phyloP scores from a whole-genome alignment of 1,140 invertebrate genomes.

The Alviniconcha marisindica region DNA sequence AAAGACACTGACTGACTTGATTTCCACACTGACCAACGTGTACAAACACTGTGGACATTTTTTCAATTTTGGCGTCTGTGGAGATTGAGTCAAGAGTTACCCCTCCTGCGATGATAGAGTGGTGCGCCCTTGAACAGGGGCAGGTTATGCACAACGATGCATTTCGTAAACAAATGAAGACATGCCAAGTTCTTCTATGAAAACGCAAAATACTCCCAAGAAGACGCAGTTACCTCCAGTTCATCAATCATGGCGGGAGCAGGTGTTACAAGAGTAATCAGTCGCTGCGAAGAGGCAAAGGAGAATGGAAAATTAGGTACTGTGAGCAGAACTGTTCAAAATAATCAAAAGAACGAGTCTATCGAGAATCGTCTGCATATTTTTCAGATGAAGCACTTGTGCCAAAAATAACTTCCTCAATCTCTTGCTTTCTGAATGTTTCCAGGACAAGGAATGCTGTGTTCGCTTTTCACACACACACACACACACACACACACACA shows the following conservation, averaged over 20 bases:
- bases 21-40: slow-evolving; percentile 72
- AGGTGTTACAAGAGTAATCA: slow-evolving; percentile 46
- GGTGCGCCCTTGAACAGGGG: background rate
- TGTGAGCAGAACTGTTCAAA: too few relatives aligned
- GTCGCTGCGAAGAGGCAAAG: slow-evolving; percentile 43
- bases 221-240: background rate
- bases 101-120: background rate
- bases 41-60: slow-evolving; percentile 58
- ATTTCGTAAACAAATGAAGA: slow-evolving; percentile 27
- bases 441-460: too few relatives aligned
- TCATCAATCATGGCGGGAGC: slow-evolving; percentile 33
- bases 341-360: too few relatives aligned
- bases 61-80: background rate
- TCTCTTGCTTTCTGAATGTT: too few relatives aligned
- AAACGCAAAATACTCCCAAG: slow-evolving; percentile 24
- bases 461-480: too few relatives aligned
- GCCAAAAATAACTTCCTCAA: too few relatives aligned
- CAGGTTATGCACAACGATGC: background rate
- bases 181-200: slow-evolving; percentile 13
- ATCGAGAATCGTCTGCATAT: too few relatives aligned
- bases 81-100: background rate
- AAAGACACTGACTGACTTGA: slow-evolving; percentile 65
- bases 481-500: too few relatives aligned
- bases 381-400: too few relatives aligned
- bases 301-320: slow-evolving; percentile 44